phyloP scores from a whole-genome alignment of 2,113 vertebrate genomes.

The Thinocorus orbignyianus region DNA sequence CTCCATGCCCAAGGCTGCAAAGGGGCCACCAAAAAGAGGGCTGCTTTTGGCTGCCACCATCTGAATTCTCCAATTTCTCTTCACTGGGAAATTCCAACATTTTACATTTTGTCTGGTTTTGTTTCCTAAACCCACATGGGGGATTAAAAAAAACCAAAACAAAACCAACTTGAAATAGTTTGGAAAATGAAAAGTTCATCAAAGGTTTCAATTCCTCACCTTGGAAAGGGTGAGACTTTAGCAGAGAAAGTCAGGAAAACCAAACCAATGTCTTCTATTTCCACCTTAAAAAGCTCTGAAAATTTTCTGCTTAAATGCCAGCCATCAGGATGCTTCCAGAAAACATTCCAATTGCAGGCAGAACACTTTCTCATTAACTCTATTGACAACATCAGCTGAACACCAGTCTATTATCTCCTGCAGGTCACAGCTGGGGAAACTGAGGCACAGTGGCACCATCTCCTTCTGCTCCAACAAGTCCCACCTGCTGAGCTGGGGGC shows the following conservation, averaged over 20 bases:
- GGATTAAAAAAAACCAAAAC: not conserved
- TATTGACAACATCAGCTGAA: accelerated
- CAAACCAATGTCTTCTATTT: not conserved
- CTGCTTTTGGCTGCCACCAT: accelerated
- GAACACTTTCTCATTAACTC: accelerated
- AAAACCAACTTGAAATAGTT: not conserved
- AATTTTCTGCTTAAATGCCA: not conserved
- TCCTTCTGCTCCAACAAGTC: not conserved
- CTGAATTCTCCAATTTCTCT: not conserved
- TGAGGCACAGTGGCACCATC: accelerated
- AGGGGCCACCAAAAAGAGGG: not conserved
- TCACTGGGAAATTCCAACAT: not conserved
- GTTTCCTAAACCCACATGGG: not conserved
- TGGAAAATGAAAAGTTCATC: not conserved
- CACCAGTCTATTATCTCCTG: too few species aligned
- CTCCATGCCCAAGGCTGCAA: accelerated
- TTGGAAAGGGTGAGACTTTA: not conserved
- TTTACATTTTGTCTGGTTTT: not conserved
- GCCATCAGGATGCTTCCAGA: not conserved
- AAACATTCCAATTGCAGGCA: not conserved
- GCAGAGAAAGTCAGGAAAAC: not conserved
- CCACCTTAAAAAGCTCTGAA: not conserved
- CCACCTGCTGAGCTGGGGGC: accelerated
- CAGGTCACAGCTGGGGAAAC: not conserved
- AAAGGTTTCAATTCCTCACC: not conserved